Evolutionary conservation across 2,797 vertebrate genomes (phyloP), one percentile per base, ranked within the genome.

Genomic region (Rhynchonycteris naso): DNA sequence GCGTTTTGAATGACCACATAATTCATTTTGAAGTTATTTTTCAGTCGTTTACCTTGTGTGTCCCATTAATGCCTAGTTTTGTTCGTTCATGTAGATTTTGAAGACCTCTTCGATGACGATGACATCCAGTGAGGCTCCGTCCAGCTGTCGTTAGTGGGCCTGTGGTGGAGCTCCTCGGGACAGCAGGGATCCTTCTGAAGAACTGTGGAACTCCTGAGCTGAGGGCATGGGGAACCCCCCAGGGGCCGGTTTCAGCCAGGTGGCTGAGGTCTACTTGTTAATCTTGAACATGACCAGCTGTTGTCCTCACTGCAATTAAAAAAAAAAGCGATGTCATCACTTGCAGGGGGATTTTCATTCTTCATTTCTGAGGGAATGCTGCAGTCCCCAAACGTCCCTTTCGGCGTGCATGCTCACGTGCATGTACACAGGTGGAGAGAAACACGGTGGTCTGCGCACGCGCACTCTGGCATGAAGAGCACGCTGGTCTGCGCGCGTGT

Each of bases 41-140:
- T 14, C 22, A 1, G 2, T 6, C 21, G 4, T 11, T 26, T 50
- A 1, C 14, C 16, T 43, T 30, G 33, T 4, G 3, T 28, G 33
- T 18, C 33, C 30, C 7, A 0, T 2, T 68, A 58, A 19, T 9
- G 0, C 1, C 0, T 90, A 52, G 50, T 30, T 93, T 96, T 97
- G 13, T 96, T 97, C 95, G 63, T 94, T 88, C 80, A 5, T 21
- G 19, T 86, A 99, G 98, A 98, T 97, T 99, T 99, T 95, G 98
- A 98, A 98, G 98, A 99, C 91, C 98, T 99, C 95, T 99, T 99
- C 98, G 98, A 99, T 94, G 98, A 99, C 0, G 98, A 99, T 30
- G 98, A 99, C 78, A 96, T 98, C 97, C 98, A 98, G 96, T 99
- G 98, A 98, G 85, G n/a, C 30, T 33, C 95, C 89, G 80, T 72